A percentile compares a stretch with the other conserved stretches of the same genome.
These are phyloP conservation scores for Ischnus inquisitorius DNA, from an alignment of 2,888 invertebrate genomes.

Conservation along the genomic window DNA sequence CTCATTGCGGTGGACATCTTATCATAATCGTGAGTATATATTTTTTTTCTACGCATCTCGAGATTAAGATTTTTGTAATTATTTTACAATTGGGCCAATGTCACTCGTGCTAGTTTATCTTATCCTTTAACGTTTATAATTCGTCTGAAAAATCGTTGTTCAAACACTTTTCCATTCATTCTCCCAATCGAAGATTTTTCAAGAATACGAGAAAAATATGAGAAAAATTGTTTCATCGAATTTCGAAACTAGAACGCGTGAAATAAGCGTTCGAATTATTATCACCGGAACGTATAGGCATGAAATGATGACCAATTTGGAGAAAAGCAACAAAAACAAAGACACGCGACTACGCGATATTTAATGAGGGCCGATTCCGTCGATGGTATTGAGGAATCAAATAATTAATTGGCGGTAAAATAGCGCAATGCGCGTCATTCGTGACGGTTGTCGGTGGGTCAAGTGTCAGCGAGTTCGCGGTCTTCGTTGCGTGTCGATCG, in stretches of 20 bases:
- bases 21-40: slow-evolving; percentile 62
- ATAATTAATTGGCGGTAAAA: not conserved
- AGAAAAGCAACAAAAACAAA: not conserved
- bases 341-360: too few species aligned
- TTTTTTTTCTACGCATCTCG: not conserved
- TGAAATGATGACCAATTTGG: not conserved
- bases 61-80: not conserved
- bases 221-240: not conserved
- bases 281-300: too few species aligned
- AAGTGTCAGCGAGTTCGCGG: slow-evolving; percentile 26
- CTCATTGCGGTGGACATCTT: slow-evolving; percentile 55
- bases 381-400: too few species aligned
- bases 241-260: too few species aligned
- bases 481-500: slow-evolving; percentile 56
- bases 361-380: too few species aligned
- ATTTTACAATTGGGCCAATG: not conserved
- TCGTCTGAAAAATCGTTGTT: not conserved
- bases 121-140: not conserved
- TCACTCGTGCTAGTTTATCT: not conserved
- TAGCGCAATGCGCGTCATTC: slow-evolving; percentile 16
- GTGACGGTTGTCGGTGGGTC: slow-evolving; percentile 26
- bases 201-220: not conserved
- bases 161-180: not conserved
- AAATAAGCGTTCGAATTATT: too few species aligned
- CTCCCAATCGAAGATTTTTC: not conserved